phyloP scores from a whole-genome alignment of 2,888 invertebrate species.

The Lochmaea capreae region DNA sequence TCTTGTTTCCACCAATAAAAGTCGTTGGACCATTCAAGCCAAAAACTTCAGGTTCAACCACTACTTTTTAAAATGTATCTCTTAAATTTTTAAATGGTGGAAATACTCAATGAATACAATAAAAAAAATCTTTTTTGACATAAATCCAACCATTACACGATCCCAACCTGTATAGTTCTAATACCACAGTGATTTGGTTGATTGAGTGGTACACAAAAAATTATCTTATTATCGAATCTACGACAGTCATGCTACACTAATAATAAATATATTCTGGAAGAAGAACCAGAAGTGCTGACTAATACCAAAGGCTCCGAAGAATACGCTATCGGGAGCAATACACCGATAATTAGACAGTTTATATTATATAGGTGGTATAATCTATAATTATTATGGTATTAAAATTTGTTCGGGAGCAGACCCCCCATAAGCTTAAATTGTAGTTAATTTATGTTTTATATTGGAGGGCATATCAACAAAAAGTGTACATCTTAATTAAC shows the following conservation, averaged over 20 bases:
- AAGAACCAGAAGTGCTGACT: conserved; percentile 23
- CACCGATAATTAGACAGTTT: conserved; percentile 27
- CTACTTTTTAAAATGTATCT: too few relatives aligned
- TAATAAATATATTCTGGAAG: conserved; percentile 20
- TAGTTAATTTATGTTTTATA: conserved; percentile 1
- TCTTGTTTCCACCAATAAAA: too few relatives aligned
- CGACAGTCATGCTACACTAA: conserved; percentile 1
- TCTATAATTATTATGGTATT: conserved; percentile 29
- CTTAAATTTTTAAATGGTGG: too few relatives aligned
- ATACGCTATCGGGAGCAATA: conserved; percentile 25
- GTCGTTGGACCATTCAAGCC: too few relatives aligned
- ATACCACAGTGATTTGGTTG: background rate
- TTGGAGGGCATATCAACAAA: background rate
- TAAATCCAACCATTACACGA: background rate
- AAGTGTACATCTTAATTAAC: background rate
- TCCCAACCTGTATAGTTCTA: background rate
- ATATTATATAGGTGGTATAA: conserved; percentile 22
- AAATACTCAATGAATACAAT: too few relatives aligned
- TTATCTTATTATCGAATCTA: conserved; percentile 24
- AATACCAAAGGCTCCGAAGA: conserved; percentile 19
- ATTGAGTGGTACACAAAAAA: conserved; percentile 18
- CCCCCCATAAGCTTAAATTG: conserved; percentile 25
- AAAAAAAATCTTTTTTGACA: too few relatives aligned
- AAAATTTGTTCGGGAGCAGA: conserved; percentile 29
- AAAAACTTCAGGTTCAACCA: too few relatives aligned